Conservation (phyloP, 2,113 vertebrate genomes). For the Nesoenas mayeri region DNA sequence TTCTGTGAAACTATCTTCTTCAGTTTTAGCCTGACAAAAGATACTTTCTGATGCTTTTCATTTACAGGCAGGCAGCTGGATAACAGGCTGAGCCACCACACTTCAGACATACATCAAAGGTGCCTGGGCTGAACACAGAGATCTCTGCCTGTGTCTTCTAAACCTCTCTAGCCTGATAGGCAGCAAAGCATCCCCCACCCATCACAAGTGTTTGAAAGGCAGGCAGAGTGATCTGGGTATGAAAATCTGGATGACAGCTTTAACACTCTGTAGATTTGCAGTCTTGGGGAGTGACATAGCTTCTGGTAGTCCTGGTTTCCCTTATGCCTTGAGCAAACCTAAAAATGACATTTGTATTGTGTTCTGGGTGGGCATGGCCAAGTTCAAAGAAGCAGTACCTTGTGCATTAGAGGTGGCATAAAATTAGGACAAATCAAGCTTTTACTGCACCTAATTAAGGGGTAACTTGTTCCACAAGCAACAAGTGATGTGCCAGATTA, state of each 20-base stretch:
- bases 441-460: neutral
- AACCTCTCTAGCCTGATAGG: neutral
- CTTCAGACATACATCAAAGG: neutral
- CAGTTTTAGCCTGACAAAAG: neutral
- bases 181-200: neutral
- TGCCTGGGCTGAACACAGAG: accelerated
- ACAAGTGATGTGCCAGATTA: neutral
- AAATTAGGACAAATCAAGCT: neutral
- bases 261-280: neutral
- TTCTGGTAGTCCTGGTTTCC: neutral
- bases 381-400: neutral
- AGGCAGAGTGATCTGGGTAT: neutral
- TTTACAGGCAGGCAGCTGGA: neutral
- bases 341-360: neutral
- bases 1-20: neutral
- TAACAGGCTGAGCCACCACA: neutral
- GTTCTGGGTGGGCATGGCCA: neutral
- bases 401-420: neutral
- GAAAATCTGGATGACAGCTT: neutral
- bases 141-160: neutral
- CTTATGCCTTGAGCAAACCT: neutral
- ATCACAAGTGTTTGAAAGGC: neutral
- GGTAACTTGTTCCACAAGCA: neutral
- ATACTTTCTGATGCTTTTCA: neutral
- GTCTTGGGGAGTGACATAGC: neutral